Evolutionary conservation across 2,113 vertebrate genomes (phyloP).

Genomic region (Mus pahari): DNA sequence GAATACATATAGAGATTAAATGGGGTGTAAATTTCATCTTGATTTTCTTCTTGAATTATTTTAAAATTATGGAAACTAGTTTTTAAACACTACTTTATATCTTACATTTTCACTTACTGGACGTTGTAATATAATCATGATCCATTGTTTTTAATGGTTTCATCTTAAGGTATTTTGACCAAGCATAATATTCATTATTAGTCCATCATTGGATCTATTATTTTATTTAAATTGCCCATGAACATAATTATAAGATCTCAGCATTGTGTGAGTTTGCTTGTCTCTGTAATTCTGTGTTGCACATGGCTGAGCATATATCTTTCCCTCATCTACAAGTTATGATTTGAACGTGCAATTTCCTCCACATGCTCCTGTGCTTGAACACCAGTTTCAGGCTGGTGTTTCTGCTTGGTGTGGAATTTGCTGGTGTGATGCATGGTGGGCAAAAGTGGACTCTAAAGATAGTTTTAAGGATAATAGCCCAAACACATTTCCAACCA

Average conservation of each 20-base stretch:
- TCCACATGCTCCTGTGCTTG: background rate
- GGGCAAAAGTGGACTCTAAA: background rate
- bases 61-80: constrained; percentile 26
- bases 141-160: constrained; percentile 6
- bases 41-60: constrained; percentile 10
- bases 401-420: background rate
- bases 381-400: background rate
- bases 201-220: constrained; percentile 42
- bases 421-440: background rate
- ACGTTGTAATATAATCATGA: background rate
- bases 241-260: constrained; percentile 40
- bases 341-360: background rate
- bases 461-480: background rate
- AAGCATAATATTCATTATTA: constrained; percentile 17
- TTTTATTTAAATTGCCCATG: constrained; percentile 34
- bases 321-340: background rate
- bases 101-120: background rate
- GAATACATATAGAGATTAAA: background rate
- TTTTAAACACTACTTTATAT: constrained; percentile 10
- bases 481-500: background rate
- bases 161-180: constrained; percentile 17
- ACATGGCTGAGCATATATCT: background rate
- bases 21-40: background rate
- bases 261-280: background rate
- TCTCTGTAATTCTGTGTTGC: background rate